Percentiles rank a stretch among this genome's conserved stretches.
Conservation (phyloP, 2,888 invertebrate species). For the Monochamus alternatus region DNA sequence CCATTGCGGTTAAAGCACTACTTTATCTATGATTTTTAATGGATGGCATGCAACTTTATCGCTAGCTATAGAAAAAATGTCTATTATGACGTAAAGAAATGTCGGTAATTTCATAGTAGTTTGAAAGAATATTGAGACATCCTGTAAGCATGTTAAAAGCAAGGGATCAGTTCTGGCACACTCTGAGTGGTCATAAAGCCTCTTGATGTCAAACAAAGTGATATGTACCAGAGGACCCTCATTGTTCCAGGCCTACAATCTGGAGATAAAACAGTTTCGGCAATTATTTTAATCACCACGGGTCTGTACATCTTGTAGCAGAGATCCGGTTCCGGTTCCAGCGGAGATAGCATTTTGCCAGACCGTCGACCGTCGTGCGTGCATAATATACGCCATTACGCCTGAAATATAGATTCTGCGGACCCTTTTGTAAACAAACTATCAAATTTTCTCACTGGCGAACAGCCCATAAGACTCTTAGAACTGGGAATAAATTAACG, state of each 20-base stretch:
- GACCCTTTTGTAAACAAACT: constrained; percentile 33
- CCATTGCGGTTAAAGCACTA: no score
- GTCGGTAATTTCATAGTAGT: no score
- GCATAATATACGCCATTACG: constrained; percentile 31
- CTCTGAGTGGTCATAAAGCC: neutral
- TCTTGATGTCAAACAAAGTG: neutral
- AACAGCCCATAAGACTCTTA: constrained; percentile 14
- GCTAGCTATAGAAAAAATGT: no score
- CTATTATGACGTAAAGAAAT: no score
- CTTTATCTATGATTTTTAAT: no score
- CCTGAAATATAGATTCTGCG: constrained; percentile 31
- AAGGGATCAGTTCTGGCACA: no score
- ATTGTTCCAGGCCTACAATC: neutral
- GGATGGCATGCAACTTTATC: no score
- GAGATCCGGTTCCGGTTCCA: constrained; percentile 26
- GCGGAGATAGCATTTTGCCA: constrained; percentile 28
- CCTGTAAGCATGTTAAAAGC: no score
- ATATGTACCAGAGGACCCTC: neutral
- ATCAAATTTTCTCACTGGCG: constrained; percentile 23
- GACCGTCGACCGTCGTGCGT: constrained; percentile 24
- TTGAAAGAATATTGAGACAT: no score
- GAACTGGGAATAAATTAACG: constrained; percentile 33
- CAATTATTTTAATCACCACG: constrained; percentile 28
- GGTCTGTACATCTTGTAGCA: constrained; percentile 21
- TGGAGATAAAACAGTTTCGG: constrained; percentile 24